A percentile compares a stretch with the other conserved stretches of the same genome.
Conservation (phyloP, 1,140 invertebrate genomes). For the Cylas formicarius region DNA sequence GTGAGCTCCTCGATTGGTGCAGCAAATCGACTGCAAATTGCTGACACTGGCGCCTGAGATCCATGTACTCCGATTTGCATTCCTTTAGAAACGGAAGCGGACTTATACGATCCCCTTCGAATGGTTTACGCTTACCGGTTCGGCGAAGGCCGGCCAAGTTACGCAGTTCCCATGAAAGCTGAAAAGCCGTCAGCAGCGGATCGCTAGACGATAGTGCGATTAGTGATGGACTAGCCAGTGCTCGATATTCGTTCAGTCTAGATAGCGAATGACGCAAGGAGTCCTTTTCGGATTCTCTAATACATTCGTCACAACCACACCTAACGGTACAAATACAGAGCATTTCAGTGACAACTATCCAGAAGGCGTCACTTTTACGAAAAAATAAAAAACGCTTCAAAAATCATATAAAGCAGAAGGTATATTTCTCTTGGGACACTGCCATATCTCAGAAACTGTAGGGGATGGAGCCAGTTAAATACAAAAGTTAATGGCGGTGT, state of each 20-base stretch:
- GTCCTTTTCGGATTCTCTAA: slow-evolving; percentile 61
- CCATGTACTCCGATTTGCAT: slow-evolving; percentile 70
- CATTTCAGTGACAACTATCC: not conserved
- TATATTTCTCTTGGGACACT: no score
- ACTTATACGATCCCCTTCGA: not conserved
- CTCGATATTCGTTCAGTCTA: slow-evolving; percentile 86
- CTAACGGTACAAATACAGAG: slow-evolving; percentile 40
- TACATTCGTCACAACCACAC: slow-evolving; percentile 75
- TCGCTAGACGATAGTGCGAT: slow-evolving; percentile 80
- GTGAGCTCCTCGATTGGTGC: slow-evolving; percentile 80
- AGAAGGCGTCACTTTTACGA: no score
- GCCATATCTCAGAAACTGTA: no score
- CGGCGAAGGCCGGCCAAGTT: slow-evolving; percentile 66
- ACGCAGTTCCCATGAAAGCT: slow-evolving; percentile 74
- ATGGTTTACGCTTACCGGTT: slow-evolving; percentile 50
- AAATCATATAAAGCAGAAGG: no score
- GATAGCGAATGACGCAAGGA: slow-evolving; percentile 81
- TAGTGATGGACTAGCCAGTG: slow-evolving; percentile 82
- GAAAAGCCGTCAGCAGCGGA: slow-evolving; percentile 76
- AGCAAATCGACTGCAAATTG: slow-evolving; percentile 86
- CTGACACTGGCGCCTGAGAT: slow-evolving; percentile 77
- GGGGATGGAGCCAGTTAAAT: no score
- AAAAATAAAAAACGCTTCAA: no score
- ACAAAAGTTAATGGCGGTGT: no score
- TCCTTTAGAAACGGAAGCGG: slow-evolving; percentile 48